Evolutionary conservation across 2,797 vertebrate genomes (phyloP), one percentile per base, ranked within the genome.

Genomic region (Lemur catta): DNA sequence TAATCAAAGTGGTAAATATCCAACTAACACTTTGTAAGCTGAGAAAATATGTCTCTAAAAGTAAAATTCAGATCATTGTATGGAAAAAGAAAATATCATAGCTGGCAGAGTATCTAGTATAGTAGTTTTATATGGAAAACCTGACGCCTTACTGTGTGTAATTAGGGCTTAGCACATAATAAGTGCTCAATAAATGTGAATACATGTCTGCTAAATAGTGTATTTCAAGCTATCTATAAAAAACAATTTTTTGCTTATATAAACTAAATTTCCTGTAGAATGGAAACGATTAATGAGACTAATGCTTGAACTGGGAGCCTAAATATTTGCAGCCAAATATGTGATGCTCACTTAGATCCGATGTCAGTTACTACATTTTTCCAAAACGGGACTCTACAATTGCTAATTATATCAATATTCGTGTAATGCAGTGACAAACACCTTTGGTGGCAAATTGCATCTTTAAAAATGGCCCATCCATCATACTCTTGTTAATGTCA

Each of bases 91-190:
- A 78, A 91, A 26, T 35, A 26, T 84, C 35, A n/a, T 41, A 84
- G 18, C 63, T 89, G 22, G 63, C 35, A 85, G 14, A 41, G 2
- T 76, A 35, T 52, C 41, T 59, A 67, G 72, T 6, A 71, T 43
- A 74, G n/a, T 71, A 76, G 18, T 71, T 95, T 92, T 84, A 33
- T 30, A 55, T 85, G 41, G 41, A 94, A 94, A 93, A 74, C 17
- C 81, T 81, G 59, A 87, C 71, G 28, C 14, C 28, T 89, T 65
- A 67, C 6, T 59, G 61, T 41, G 30, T 88, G 33, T 67, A 81
- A 28, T 89, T 48, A 57, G 7, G 61, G 41, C 24, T 97, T 57
- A 94, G 9, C 57, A 87, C 26, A 71, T 84, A 69, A 41, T 35
- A 79, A 92, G 26, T n/a, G 52, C 52, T 94, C 38, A 79, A 24